Percentiles rank a stretch among this genome's conserved stretches.
Evolutionary conservation across 2,888 invertebrate genomes (phyloP).

Genomic region (Imbricaverruca yamaguchii): DNA sequence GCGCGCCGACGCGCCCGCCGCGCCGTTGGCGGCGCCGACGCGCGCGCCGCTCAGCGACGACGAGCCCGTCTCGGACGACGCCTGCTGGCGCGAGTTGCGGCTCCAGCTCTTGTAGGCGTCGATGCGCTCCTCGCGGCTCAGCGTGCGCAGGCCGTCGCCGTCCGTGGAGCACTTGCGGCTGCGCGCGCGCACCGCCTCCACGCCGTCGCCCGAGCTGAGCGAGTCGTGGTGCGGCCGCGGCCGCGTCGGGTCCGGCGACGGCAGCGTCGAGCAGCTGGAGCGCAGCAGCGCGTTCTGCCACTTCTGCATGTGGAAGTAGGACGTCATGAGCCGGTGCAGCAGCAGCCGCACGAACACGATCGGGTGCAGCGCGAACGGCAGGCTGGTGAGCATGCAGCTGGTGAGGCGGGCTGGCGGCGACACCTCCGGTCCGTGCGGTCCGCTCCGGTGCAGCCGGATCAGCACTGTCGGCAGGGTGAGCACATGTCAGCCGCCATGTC

Average conservation of each 20-base stretch:
- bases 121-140: slow-evolving; percentile 38
- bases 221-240: slow-evolving; percentile 23
- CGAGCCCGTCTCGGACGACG: slow-evolving; percentile 43
- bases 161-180: slow-evolving; percentile 38
- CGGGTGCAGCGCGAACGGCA: slow-evolving; percentile 50
- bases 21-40: slow-evolving; percentile 25
- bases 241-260: slow-evolving; percentile 30
- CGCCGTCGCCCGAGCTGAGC: slow-evolving; percentile 2
- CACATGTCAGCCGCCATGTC: no score
- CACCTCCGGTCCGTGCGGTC: neutral
- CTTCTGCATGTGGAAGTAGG: slow-evolving; percentile 46
- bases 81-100: slow-evolving; percentile 29
- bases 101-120: slow-evolving; percentile 20
- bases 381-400: slow-evolving; percentile 42
- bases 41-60: slow-evolving; percentile 38
- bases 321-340: slow-evolving; percentile 50
- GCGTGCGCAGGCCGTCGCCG: slow-evolving; percentile 39
- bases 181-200: slow-evolving; percentile 34
- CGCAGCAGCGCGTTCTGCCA: slow-evolving; percentile 44
- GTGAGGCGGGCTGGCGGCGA: slow-evolving; percentile 25
- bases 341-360: slow-evolving; percentile 50
- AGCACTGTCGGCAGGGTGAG: no score
- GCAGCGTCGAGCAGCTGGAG: slow-evolving; percentile 43
- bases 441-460: neutral
- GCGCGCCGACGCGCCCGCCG: slow-evolving; percentile 37